A percentile compares a stretch with the other conserved stretches of the same genome.
Evolutionary conservation across 2,113 vertebrate genomes (phyloP).

Genomic region (Calidris pygmaea): DNA sequence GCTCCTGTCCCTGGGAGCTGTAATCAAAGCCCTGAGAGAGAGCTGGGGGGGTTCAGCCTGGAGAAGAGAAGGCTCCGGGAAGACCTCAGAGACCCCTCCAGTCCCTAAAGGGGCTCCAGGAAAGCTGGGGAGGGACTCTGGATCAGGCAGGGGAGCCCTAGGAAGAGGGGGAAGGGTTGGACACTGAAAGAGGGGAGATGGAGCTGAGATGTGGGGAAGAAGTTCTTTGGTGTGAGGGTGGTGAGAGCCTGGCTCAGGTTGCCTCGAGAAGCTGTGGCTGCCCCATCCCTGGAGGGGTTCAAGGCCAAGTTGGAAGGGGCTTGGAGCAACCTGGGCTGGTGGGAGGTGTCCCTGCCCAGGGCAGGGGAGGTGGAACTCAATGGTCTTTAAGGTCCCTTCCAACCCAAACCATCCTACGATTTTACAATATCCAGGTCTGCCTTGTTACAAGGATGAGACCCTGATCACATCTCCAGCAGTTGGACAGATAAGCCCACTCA

Average conservation of each 20-base stretch:
- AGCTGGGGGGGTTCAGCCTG: background rate
- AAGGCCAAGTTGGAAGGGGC: background rate
- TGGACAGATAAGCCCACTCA: background rate
- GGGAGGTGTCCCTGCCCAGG: background rate
- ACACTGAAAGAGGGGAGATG: background rate
- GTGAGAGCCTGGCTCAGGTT: background rate
- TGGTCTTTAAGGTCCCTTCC: background rate
- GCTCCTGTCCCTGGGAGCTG: background rate
- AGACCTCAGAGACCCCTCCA: background rate
- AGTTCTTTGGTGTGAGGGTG: background rate
- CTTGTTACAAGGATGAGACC: background rate
- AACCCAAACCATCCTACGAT: background rate
- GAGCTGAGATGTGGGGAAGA: rapidly evolving
- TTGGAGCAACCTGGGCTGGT: background rate
- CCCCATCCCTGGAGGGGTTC: background rate
- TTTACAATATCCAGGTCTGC: background rate
- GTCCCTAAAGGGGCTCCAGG: background rate
- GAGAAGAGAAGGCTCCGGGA: background rate
- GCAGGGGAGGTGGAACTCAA: background rate
- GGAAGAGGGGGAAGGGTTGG: background rate
- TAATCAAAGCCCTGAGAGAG: background rate
- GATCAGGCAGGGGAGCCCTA: background rate
- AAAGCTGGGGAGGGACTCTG: background rate
- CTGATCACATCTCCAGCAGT: background rate
- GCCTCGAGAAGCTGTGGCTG: background rate